These are phyloP conservation scores for Acronicta aceris DNA, from an alignment of 2,888 invertebrate species.

Conservation along the genomic window DNA sequence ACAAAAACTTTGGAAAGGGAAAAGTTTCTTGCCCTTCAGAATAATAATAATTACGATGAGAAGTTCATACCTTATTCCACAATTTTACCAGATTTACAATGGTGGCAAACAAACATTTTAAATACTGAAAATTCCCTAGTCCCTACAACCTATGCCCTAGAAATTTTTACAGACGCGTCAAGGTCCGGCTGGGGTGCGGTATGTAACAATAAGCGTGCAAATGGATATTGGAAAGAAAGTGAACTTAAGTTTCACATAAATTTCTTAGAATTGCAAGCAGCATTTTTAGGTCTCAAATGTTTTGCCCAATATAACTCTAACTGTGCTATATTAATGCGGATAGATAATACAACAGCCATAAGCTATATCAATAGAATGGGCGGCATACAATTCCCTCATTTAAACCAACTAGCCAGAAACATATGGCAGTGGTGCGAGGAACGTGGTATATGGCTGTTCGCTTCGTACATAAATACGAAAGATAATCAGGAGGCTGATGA, in stretches of 20 bases:
- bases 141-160: no score
- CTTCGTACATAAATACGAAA: no score
- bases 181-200: no score
- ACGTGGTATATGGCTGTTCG: no score
- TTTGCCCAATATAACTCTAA: neutral
- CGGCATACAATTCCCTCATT: neutral
- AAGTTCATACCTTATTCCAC: no score
- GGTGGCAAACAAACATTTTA: slow-evolving; percentile 19
- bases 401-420: no score
- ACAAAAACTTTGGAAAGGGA: slow-evolving; percentile 40
- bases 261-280: slow-evolving; percentile 19
- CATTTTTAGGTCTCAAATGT: slow-evolving; percentile 18
- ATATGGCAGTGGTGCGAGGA: no score
- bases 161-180: no score
- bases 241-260: slow-evolving; percentile 5
- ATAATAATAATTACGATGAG: slow-evolving; percentile 2
- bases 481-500: neutral
- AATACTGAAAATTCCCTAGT: no score
- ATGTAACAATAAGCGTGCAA: no score
- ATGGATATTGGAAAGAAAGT: no score
- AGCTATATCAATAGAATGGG: slow-evolving; percentile 39
- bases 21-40: slow-evolving; percentile 28
- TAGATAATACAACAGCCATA: slow-evolving; percentile 39
- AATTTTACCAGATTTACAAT: slow-evolving; percentile 3
- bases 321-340: neutral